These are phyloP conservation scores for Amphiura filiformis DNA, from an alignment of 35 echinoderm and acorn worm genomes.

Conservation along the genomic window DNA sequence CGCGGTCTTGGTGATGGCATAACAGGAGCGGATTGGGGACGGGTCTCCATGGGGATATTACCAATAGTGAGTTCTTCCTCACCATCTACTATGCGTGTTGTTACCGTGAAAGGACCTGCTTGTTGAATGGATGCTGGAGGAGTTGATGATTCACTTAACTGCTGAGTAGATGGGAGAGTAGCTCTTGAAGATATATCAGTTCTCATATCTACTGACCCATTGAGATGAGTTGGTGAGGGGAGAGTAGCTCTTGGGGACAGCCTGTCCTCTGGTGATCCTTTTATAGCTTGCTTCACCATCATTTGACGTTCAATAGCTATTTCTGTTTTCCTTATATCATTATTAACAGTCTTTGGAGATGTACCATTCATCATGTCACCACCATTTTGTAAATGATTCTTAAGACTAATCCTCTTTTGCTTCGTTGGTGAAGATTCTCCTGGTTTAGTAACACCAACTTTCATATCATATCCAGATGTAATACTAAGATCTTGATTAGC, in stretches of 20 bases:
- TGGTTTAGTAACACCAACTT: background rate
- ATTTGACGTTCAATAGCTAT: constrained; percentile 31
- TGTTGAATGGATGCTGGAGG: background rate
- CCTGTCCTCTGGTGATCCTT: background rate
- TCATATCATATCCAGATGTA: background rate
- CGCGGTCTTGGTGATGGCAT: background rate
- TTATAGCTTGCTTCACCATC: constrained; percentile 9
- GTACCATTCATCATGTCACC: background rate
- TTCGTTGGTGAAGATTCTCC: background rate
- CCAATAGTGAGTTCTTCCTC: constrained; percentile 60
- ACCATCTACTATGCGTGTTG: constrained; percentile 43
- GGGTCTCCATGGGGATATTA: constrained; percentile 15
- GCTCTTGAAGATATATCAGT: too few species aligned
- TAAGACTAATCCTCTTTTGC: background rate
- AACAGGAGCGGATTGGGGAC: constrained; percentile 1
- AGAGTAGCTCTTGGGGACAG: background rate
- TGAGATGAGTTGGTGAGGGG: too few species aligned
- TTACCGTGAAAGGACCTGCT: constrained; percentile 21
- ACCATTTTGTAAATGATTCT: constrained; percentile 14
- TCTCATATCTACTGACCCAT: too few species aligned
- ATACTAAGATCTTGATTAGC: too few species aligned
- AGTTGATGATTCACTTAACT: background rate
- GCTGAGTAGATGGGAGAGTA: background rate
- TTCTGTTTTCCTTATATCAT: constrained; percentile 17
- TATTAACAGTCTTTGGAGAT: background rate